Base-by-base conservation (phyloP, 1,140 invertebrate species). In the Berghia stephanieae region DNA sequence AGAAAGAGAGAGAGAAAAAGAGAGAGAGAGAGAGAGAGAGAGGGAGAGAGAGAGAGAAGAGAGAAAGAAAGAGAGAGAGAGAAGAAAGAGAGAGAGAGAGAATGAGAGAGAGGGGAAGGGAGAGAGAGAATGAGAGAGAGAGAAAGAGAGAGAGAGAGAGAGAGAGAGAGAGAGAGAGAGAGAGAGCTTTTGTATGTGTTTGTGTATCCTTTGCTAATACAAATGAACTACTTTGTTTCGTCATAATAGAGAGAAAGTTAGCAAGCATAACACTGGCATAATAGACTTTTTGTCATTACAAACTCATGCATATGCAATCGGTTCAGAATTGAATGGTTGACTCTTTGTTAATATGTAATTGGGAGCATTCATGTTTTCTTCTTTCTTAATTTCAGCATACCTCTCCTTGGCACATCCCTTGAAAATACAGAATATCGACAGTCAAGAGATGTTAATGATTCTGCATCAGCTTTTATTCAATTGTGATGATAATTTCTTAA, bases 101-200 rank as follows among this genome's bases (percentile, higher is more conserved):
- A n/a, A 5, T 31, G 24, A 66, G 40, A 31, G 60, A 66, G 10
- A 66, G 60, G 13, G 46, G 46, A 13, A 60, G 55, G 31, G 55
- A 60, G 55, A 60, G 55, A 60, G 55, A 60, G 55, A 60, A 31
- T 24, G 55, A n/a, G 55, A 60, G 55, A 60, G 55, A n/a, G 55
- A 60, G 21, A 60, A 31, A n/a, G 55, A 60, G 55, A 60, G 55
- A n/a, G 21, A n/a, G 55, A n/a, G 55, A 60, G 55, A n/a, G 5
- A 60, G 5, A 8, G 5, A 60, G 31, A 21, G n/a, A 60, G 5
- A 60, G n/a, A 8, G n/a, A 21, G 55, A 10, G 3, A 63, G n/a
- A 36, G 38, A 27, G 3, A 3, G 31, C 31, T 63, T 63, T 63
- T 34, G 38, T 63, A 3, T 63, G 10, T 63, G n/a, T 4, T 34